Percentiles rank a stretch among this genome's conserved stretches.
These are phyloP conservation scores for Boulengeromyrus knoepffleri DNA, from an alignment of 2,113 vertebrate genomes.

Conservation along the genomic window DNA sequence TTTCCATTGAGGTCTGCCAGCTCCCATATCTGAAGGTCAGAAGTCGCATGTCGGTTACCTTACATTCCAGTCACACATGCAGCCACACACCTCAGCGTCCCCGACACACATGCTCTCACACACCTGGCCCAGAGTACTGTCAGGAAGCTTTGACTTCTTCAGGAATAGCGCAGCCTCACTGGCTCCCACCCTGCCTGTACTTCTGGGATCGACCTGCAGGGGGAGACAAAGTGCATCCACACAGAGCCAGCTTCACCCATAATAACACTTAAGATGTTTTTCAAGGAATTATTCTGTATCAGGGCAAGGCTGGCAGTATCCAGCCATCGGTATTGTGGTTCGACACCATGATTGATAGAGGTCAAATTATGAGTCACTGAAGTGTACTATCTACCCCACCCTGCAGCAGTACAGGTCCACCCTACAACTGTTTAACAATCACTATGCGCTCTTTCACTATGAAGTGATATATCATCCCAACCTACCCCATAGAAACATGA, in stretches of 20 bases:
- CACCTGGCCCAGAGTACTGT: slow-evolving; percentile 82
- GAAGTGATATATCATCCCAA: background rate
- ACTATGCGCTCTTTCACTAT: background rate
- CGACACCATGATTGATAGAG: background rate
- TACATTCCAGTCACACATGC: background rate
- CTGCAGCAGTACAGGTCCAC: background rate
- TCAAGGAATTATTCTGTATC: background rate
- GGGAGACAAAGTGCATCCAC: slow-evolving; percentile 6
- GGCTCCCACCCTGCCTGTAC: slow-evolving; percentile 79
- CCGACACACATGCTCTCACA: background rate
- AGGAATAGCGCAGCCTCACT: slow-evolving; percentile 87
- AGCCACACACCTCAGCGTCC: background rate
- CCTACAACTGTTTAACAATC: background rate
- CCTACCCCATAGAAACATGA: background rate
- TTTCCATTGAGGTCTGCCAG: slow-evolving; percentile 88
- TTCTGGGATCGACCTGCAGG: slow-evolving; percentile 78
- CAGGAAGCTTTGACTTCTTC: slow-evolving; percentile 88
- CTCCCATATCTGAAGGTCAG: slow-evolving; percentile 84
- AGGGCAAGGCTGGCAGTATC: background rate
- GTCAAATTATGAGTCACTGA: background rate
- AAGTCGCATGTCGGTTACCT: background rate
- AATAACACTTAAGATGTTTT: background rate
- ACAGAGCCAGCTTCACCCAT: background rate
- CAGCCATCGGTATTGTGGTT: background rate
- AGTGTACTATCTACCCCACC: background rate